Conservation (phyloP, 2,888 invertebrate genomes). For the Matsumyia berberina region DNA sequence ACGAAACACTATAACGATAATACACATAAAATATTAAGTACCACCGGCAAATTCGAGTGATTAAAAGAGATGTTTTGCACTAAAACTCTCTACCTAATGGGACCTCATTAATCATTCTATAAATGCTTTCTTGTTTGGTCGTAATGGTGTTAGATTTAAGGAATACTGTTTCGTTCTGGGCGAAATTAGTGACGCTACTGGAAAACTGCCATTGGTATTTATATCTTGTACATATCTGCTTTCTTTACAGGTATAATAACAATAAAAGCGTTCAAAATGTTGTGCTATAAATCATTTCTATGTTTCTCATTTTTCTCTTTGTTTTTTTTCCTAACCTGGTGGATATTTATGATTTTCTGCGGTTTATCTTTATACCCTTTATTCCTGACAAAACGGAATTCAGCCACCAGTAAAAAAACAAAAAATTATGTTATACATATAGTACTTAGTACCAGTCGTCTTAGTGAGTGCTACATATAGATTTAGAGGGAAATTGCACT, state of each 20-base stretch:
- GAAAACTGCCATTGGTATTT: constrained; percentile 7
- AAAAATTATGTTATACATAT: no score
- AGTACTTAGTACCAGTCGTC: not conserved
- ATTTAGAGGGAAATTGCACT: no score
- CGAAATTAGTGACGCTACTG: constrained; percentile 28
- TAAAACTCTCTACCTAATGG: not conserved
- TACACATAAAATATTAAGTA: constrained; percentile 1
- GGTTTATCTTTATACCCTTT: not conserved
- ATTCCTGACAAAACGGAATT: not conserved
- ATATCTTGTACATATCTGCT: constrained; percentile 5
- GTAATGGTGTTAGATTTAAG: constrained; percentile 20
- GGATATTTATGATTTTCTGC: constrained; percentile 11
- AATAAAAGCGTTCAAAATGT: constrained; percentile 27
- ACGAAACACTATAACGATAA: constrained; percentile 4
- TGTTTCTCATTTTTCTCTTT: constrained; percentile 1
- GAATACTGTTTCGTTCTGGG: constrained; percentile 11
- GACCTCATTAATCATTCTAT: constrained; percentile 27
- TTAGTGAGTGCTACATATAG: not conserved
- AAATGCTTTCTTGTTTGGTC: constrained; percentile 13
- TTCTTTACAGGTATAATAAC: constrained; percentile 7
- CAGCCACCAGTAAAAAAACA: not conserved
- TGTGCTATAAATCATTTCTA: constrained; percentile 44
- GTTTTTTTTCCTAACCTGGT: constrained; percentile 17
- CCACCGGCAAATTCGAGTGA: constrained; percentile 12
- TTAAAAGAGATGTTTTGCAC: constrained; percentile 21